Evolutionary conservation across 2,113 vertebrate species (phyloP).

Genomic region (Miniopterus natalensis): DNA sequence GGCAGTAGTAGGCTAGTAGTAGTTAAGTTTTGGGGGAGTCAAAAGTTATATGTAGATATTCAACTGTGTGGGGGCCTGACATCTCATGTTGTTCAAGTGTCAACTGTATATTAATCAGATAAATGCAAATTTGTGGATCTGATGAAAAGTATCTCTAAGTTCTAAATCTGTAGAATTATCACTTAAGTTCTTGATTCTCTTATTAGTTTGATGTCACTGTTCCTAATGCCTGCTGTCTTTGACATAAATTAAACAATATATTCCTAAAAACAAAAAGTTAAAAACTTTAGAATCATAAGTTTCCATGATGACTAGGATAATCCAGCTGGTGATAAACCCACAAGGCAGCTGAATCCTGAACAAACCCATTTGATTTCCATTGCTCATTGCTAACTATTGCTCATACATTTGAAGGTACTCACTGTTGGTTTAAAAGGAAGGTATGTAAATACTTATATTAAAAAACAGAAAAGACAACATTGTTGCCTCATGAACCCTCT

Average conservation of each 20-base stretch:
- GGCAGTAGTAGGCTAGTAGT: background rate
- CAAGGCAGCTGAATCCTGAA: slow-evolving; percentile 47
- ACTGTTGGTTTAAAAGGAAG: slow-evolving; percentile 35
- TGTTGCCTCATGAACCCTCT: background rate
- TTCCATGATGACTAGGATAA: slow-evolving; percentile 17
- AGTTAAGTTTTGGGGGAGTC: background rate
- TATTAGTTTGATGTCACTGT: slow-evolving; percentile 38
- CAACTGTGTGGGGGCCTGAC: background rate
- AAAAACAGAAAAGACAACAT: background rate
- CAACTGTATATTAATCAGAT: slow-evolving; percentile 28
- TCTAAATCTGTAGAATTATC: slow-evolving; percentile 40
- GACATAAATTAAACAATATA: slow-evolving; percentile 1
- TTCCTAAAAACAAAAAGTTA: background rate
- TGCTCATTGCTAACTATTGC: slow-evolving; percentile 49
- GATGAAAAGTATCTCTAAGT: background rate
- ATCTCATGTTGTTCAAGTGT: background rate
- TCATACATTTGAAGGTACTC: background rate
- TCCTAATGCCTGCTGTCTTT: background rate
- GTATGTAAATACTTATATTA: background rate
- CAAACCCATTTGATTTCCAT: slow-evolving; percentile 37
- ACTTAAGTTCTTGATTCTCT: background rate
- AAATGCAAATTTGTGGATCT: slow-evolving; percentile 53
- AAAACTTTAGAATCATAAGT: slow-evolving; percentile 41
- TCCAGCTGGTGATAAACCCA: slow-evolving; percentile 45
- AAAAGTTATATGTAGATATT: background rate